These are phyloP conservation scores for Heteronetta atricapilla DNA, from an alignment of 2,113 vertebrate species.

Conservation along the genomic window DNA sequence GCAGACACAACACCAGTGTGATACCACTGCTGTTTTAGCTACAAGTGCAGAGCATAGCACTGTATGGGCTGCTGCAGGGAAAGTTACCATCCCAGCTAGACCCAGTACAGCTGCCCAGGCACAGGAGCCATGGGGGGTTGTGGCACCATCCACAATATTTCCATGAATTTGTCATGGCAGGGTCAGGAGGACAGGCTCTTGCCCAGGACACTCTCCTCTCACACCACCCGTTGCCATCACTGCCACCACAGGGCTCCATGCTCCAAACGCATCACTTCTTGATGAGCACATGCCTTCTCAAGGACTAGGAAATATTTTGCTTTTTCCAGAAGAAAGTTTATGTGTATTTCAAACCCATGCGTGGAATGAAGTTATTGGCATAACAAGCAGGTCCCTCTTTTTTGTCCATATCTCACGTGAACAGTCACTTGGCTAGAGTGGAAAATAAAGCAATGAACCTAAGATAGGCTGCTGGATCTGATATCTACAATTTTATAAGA, in stretches of 20 bases:
- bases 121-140: not conserved
- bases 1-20: too few species aligned
- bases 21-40: too few species aligned
- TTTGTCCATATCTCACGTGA: accelerated
- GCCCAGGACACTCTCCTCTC: not conserved
- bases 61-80: too few species aligned
- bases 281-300: not conserved
- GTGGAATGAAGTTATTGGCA: not conserved
- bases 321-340: not conserved
- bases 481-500: not conserved
- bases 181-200: not conserved
- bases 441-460: not conserved
- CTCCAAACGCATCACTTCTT: not conserved
- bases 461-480: not conserved
- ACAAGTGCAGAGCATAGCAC: too few species aligned
- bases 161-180: not conserved
- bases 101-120: too few species aligned
- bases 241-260: not conserved
- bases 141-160: accelerated
- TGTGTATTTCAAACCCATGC: not conserved
- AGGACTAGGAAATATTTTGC: not conserved
- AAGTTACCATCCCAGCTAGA: too few species aligned
- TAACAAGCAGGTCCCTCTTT: not conserved
- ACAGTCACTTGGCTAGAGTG: not conserved
- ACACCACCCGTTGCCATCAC: accelerated